phyloP scores from a whole-genome alignment of 2,888 invertebrate genomes.

The Cyaniris semiargus region DNA sequence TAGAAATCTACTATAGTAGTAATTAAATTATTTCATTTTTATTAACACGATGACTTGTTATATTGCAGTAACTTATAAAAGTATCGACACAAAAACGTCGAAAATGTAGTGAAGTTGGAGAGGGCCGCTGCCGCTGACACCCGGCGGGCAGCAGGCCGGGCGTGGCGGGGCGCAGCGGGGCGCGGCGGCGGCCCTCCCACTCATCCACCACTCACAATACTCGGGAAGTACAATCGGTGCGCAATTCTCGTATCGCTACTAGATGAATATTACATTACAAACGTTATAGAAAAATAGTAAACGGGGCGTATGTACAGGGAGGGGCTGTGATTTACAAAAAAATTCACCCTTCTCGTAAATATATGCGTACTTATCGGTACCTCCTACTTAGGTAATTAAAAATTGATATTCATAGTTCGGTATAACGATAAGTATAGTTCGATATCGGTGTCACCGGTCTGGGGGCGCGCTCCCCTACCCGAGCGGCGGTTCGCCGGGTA shows the following conservation, averaged over 20 bases:
- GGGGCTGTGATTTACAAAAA: conserved; percentile 35
- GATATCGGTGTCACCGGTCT: neutral
- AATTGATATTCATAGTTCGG: neutral
- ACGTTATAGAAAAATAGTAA: conserved; percentile 49
- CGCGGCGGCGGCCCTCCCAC: too few species aligned
- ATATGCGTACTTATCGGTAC: neutral
- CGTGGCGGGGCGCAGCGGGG: too few species aligned
- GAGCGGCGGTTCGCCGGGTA: neutral
- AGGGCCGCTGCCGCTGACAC: too few species aligned
- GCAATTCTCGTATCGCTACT: conserved; percentile 38
- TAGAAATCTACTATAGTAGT: neutral
- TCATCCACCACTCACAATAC: conserved; percentile 4
- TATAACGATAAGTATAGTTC: neutral
- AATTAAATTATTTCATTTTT: neutral
- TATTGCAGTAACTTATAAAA: too few species aligned
- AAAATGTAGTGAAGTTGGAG: too few species aligned
- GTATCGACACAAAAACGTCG: too few species aligned
- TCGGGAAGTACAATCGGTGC: conserved; percentile 33
- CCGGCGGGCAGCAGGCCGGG: too few species aligned
- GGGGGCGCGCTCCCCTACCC: neutral
- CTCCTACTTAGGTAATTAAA: neutral
- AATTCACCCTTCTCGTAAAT: conserved; percentile 13
- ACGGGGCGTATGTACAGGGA: conserved; percentile 46
- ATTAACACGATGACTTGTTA: neutral
- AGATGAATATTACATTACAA: conserved; percentile 41